Percentiles rank a stretch among this genome's conserved stretches.
phyloP scores from a whole-genome alignment of 1,140 invertebrate genomes.

The Halictus rubicundus region DNA sequence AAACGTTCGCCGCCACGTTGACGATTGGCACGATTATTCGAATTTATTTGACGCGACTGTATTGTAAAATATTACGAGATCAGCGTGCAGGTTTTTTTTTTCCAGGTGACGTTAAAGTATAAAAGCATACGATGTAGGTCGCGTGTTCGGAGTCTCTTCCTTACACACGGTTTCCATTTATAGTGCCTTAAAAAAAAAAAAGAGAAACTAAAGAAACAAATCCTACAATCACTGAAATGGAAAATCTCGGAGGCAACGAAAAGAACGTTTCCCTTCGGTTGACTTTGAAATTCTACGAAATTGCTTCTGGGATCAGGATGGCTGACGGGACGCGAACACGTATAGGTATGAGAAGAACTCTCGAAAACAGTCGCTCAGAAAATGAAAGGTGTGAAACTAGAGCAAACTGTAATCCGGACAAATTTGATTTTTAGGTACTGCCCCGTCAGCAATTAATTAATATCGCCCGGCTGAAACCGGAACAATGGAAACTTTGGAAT shows the following conservation, averaged over 20 bases:
- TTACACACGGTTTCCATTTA: slow-evolving; percentile 26
- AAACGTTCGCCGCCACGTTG: not conserved
- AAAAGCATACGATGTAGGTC: slow-evolving; percentile 25
- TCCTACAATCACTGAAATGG: slow-evolving; percentile 36
- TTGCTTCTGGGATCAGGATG: slow-evolving; percentile 33
- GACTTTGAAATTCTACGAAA: slow-evolving; percentile 47
- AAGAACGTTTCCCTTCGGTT: slow-evolving; percentile 30
- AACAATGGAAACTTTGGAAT: too few relatives aligned
- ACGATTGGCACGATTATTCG: not conserved
- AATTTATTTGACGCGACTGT: not conserved
- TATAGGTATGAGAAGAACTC: not conserved
- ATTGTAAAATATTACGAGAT: not conserved
- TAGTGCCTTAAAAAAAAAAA: not conserved
- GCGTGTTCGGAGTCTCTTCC: not conserved
- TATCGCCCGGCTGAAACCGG: not conserved
- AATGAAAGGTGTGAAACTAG: slow-evolving; percentile 11
- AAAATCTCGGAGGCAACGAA: slow-evolving; percentile 28
- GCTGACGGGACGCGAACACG: slow-evolving; percentile 22
- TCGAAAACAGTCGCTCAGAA: slow-evolving; percentile 13
- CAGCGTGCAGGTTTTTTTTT: not conserved
- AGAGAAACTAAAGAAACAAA: not conserved
- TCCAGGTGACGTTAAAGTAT: not conserved
- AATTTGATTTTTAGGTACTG: not conserved
- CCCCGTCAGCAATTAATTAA: not conserved
- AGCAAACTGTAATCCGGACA: not conserved